Conservation (phyloP, 2,888 invertebrate genomes). For the Nomada goodeniana region DNA sequence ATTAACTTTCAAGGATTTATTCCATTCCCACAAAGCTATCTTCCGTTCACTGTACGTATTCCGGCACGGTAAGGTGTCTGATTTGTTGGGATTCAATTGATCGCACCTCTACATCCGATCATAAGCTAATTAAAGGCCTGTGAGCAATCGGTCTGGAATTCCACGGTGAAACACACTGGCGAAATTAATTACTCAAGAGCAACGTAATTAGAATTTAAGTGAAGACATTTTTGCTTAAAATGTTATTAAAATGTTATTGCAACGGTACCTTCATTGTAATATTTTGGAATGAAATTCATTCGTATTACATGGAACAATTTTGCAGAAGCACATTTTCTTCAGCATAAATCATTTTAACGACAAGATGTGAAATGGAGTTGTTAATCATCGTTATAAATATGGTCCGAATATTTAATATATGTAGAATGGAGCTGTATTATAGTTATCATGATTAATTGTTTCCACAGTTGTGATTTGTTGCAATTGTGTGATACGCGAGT, state of each 20-base stretch:
- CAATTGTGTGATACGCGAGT: neutral
- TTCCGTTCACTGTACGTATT: constrained; percentile 45
- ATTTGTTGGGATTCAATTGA: constrained; percentile 26
- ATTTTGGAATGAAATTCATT: too few relatives aligned
- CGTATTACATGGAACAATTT: too few relatives aligned
- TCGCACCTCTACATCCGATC: constrained; percentile 28
- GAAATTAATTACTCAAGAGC: constrained; percentile 54
- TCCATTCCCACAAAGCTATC: constrained; percentile 36
- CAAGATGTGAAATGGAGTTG: too few relatives aligned
- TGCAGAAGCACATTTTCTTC: too few relatives aligned
- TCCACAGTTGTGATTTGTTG: too few relatives aligned
- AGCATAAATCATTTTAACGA: too few relatives aligned
- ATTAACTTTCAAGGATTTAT: constrained; percentile 39
- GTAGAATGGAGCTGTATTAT: too few relatives aligned
- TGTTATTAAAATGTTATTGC: neutral
- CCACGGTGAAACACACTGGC: neutral
- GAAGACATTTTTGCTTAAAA: neutral
- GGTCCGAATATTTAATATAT: too few relatives aligned
- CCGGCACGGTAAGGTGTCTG: constrained; percentile 31
- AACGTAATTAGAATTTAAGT: constrained; percentile 42
- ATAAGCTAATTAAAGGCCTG: neutral
- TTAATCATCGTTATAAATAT: too few relatives aligned
- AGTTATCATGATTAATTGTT: too few relatives aligned
- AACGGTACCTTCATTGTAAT: too few relatives aligned
- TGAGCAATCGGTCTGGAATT: constrained; percentile 22